Evolutionary conservation across 2,797 vertebrate species (phyloP), one percentile per base, ranked within the genome.

Genomic region (Oreortyx pictus): DNA sequence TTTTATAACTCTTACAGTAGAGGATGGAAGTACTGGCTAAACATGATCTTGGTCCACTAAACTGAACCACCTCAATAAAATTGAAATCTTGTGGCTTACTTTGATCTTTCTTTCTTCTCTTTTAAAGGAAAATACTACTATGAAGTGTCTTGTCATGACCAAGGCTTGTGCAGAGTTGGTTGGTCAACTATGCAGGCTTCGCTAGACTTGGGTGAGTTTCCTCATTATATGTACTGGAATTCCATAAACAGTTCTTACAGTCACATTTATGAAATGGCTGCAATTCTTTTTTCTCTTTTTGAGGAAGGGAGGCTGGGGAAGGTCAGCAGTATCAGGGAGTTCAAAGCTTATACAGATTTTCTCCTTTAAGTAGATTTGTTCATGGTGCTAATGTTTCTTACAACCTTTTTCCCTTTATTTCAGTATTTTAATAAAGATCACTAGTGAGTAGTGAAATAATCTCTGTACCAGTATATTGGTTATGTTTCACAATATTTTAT

Each of bases 141-240:
- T 39, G 99, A 99, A 95, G 98, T 99, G 56, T 95, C 98, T 56
- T 99, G 99, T 93, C 98, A 99, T 20, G 99, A 99, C 83, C 99
- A 99, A 95, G 99, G 99, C 13, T 97, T 99, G 73, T 99, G 99
- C 97, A 98, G 99, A 68, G 93, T 99, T 22, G 99, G 99, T 9
- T 99, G 99, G 99, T 99, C 99, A 57, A 98, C 99, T 67, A 97
- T 97, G 95, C 98, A 99, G 96, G 99, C 99, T 39, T 98, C 98
- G 6, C 96, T 99, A 84, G 99, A 99, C 93, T 96, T 99, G 50
- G 99, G 99, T 99, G 95, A 97, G 97, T 92, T 84, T 78, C 50
- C 37, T 82, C 35, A 37, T 57, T 11, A 24, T 41, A 9, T 67
- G 39, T n/a, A 19, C 22, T 49, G 20, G 15, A 83, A 29, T 81